phyloP scores from a whole-genome alignment of 2,888 invertebrate genomes.

The Drosophila helvetica region DNA sequence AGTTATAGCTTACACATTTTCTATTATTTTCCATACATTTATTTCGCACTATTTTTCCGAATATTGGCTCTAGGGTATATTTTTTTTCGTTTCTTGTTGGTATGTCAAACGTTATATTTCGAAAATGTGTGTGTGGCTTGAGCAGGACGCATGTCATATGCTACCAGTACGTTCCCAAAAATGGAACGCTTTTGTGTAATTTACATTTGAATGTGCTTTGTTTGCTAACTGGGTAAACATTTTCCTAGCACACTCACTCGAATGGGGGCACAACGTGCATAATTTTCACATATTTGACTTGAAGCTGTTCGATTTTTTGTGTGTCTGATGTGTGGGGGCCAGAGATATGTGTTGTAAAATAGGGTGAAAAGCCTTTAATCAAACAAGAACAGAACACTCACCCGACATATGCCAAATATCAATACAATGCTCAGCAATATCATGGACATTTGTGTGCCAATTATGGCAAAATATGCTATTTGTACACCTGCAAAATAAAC shows the following conservation, averaged over 20 bases:
- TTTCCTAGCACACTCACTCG: constrained; percentile 27
- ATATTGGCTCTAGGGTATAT: neutral
- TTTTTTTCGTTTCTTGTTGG: neutral
- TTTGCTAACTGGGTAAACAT: constrained; percentile 55
- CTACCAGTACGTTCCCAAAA: neutral
- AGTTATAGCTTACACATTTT: neutral
- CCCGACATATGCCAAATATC: constrained; percentile 90
- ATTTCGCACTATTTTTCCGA: too few relatives aligned
- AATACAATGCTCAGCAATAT: constrained; percentile 89
- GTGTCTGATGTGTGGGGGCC: constrained; percentile 17
- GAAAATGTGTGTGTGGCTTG: constrained; percentile 6
- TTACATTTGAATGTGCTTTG: constrained; percentile 66
- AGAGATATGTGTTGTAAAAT: constrained; percentile 37
- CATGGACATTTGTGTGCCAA: constrained; percentile 92
- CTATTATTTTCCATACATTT: neutral
- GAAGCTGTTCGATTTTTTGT: constrained; percentile 44
- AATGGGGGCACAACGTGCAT: constrained; percentile 57
- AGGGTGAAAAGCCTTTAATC: constrained; percentile 35
- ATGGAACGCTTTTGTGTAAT: constrained; percentile 45
- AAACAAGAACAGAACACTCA: constrained; percentile 83
- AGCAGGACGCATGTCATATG: constrained; percentile 6
- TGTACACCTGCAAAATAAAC: constrained; percentile 89
- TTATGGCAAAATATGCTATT: constrained; percentile 91
- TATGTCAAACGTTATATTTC: neutral
- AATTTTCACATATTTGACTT: constrained; percentile 59